phyloP scores from a whole-genome alignment of 2,113 vertebrate species.

The Thalassoma bifasciatum region DNA sequence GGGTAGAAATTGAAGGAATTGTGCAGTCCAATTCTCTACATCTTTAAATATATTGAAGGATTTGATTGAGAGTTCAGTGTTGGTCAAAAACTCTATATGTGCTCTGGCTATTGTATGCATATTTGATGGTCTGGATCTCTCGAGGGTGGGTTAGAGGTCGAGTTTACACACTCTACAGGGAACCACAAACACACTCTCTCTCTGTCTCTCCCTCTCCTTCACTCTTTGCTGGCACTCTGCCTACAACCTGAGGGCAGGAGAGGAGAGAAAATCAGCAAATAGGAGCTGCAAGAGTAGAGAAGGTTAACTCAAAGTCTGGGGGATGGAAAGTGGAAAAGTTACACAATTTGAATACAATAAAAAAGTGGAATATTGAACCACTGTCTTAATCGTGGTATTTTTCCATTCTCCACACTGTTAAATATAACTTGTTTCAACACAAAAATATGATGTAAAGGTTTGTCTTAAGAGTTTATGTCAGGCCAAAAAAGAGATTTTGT shows the following conservation, averaged over 20 bases:
- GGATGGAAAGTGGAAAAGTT: conserved; percentile 17
- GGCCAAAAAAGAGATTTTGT: too few species aligned
- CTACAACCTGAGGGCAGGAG: conserved; percentile 32
- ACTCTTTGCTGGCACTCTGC: conserved; percentile 47
- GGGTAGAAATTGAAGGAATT: conserved; percentile 10
- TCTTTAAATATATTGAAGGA: neutral
- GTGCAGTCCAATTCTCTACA: neutral
- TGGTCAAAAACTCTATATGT: neutral
- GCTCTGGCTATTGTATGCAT: conserved; percentile 29
- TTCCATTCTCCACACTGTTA: too few species aligned
- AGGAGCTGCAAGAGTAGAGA: conserved; percentile 4
- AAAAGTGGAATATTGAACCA: conserved; percentile 9
- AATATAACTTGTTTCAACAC: too few species aligned
- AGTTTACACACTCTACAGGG: conserved; percentile 34
- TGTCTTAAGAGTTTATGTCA: too few species aligned
- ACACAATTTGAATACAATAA: conserved; percentile 2
- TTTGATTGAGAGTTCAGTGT: neutral
- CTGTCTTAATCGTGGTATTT: too few species aligned
- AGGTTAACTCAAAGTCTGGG: conserved; percentile 14
- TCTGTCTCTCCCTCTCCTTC: too few species aligned
- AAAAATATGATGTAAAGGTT: too few species aligned
- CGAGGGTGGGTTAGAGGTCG: conserved; percentile 41
- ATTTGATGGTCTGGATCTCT: conserved; percentile 39
- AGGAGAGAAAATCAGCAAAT: conserved; percentile 31
- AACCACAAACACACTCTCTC: conserved; percentile 12